These are phyloP conservation scores for Tachystola acroxantha DNA, from an alignment of 2,888 invertebrate genomes.

Conservation along the genomic window DNA sequence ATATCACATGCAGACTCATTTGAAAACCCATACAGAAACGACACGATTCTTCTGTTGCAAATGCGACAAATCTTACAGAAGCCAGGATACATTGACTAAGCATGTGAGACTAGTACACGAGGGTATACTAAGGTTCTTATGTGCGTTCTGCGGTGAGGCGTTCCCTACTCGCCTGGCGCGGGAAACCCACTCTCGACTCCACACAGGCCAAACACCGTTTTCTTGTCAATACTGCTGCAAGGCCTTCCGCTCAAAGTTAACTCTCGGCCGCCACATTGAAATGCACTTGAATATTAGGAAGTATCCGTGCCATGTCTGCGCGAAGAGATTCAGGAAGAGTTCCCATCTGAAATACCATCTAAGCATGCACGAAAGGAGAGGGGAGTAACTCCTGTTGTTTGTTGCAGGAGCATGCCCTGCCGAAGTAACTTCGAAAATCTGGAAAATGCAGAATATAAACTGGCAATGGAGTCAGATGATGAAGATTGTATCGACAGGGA, in stretches of 20 bases:
- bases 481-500: too few species aligned
- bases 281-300: constrained; percentile 47
- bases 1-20: constrained; percentile 66
- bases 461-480: neutral
- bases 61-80: constrained; percentile 65
- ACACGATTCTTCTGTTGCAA: constrained; percentile 43
- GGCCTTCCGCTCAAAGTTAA: constrained; percentile 44
- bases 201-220: constrained; percentile 66
- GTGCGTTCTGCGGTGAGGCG: constrained; percentile 62
- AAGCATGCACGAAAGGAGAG: constrained; percentile 23
- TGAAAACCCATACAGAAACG: constrained; percentile 46
- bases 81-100: constrained; percentile 52
- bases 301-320: constrained; percentile 47
- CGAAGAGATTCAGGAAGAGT: constrained; percentile 47
- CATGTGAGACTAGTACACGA: constrained; percentile 63
- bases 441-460: neutral
- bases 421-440: constrained; percentile 1
- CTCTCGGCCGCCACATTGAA: constrained; percentile 44
- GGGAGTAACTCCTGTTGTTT: constrained; percentile 45
- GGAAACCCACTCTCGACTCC: constrained; percentile 55
- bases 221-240: constrained; percentile 58
- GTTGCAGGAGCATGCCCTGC: constrained; percentile 51
- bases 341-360: constrained; percentile 57
- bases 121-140: constrained; percentile 54
- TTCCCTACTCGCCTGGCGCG: constrained; percentile 61